Evolutionary conservation across 35 echinoderm and acorn worm genomes (phyloP), one percentile per base, ranked within the genome.

Genomic region (Lytechinus variegatus): DNA sequence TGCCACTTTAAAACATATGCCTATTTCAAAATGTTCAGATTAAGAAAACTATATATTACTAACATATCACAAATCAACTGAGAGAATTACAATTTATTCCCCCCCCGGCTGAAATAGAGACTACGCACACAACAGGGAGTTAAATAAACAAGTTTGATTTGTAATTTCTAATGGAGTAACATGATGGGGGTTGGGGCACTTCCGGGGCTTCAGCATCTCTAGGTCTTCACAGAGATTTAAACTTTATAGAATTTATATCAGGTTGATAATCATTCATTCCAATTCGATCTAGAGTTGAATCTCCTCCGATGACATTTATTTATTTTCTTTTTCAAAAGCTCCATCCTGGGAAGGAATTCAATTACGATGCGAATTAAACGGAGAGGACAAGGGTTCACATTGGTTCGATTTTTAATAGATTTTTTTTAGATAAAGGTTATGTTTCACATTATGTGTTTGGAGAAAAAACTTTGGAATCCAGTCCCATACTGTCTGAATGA

Each of bases 121-220:
- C 60, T 21, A 71, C 0, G 61, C 61, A 71, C 61, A 71, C 61
- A 71, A 16, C 61, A 71, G 61, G 61, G 56, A 71, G 11, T 71
- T 71, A 71, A 71, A 71, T 71, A 71, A 71, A 71, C 61, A 71
- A 71, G 61, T 71, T 71, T 71, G 61, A 71, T 71, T 71, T 71
- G 10, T 71, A 71, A 71, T 71, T 71, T 71, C 61, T 71, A 71
- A 71, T 71, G 5, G 61, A 24, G 61, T 21, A 24, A 71, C 61
- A 71, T 3, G 61, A 71, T 24, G 61, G 61, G 24, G 61, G 14
- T 21, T 21, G 61, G 61, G 61, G 61, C 61, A 71, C 19, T 16
- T 2, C 14, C 4, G 19, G 61, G 61, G 11, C 61, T 71, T 71
- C 61, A 13, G 61, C 61, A 24, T 21, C 14, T 71, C 5, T 71